A percentile compares a stretch with the other conserved stretches of the same genome.
phyloP scores from a whole-genome alignment of 30 jellyfish, hydroid and myxozoan species.

The Pelagia noctiluca region DNA sequence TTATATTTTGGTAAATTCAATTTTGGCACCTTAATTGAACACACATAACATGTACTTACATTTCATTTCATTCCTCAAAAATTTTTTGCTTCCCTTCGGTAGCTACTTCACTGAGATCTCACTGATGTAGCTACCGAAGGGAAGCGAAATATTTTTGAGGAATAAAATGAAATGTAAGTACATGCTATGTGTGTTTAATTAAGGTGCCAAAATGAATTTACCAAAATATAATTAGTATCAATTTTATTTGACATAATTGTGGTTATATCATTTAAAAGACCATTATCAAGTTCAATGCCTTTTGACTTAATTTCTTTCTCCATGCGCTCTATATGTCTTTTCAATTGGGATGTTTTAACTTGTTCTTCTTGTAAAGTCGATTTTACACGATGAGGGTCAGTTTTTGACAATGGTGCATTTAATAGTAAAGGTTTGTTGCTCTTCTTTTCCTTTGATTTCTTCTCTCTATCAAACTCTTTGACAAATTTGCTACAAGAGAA shows the following conservation, averaged over 20 bases:
- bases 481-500: neutral
- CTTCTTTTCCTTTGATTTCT: neutral
- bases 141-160: too few species aligned
- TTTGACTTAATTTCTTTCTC: slow-evolving; percentile 32
- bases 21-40: too few species aligned
- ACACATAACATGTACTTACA: too few species aligned
- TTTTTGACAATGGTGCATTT: slow-evolving; percentile 60
- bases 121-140: too few species aligned
- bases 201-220: too few species aligned
- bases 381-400: slow-evolving; percentile 36
- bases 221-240: too few species aligned
- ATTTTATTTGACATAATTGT: slow-evolving; percentile 38
- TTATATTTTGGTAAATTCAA: too few species aligned
- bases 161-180: too few species aligned
- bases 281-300: slow-evolving; percentile 40
- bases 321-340: slow-evolving; percentile 42
- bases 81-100: too few species aligned
- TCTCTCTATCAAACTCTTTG: neutral
- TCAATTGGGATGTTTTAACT: slow-evolving; percentile 5
- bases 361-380: slow-evolving; percentile 52
- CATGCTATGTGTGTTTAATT: too few species aligned
- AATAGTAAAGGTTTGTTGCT: slow-evolving; percentile 26
- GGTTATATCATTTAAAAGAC: slow-evolving; percentile 24
- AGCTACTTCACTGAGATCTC: too few species aligned
- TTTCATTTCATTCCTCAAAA: too few species aligned